Percentiles rank a stretch among this genome's conserved stretches.
phyloP scores from a whole-genome alignment of 2,888 invertebrate genomes.

The Pasiphila rectangulata region DNA sequence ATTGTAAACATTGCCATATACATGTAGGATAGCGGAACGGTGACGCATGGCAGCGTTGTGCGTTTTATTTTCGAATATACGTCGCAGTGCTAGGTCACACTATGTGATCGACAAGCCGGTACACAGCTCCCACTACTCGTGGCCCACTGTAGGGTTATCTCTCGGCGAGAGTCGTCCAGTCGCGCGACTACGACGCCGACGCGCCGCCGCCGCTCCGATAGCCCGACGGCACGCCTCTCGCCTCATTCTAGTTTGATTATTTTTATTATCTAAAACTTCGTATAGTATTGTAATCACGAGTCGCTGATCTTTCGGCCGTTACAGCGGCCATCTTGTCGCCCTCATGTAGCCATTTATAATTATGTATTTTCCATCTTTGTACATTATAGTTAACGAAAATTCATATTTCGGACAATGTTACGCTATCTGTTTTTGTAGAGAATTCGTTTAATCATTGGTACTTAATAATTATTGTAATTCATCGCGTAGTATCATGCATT shows the following conservation, averaged over 20 bases:
- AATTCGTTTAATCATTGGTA: slow-evolving; percentile 72
- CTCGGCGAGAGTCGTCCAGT: slow-evolving; percentile 19
- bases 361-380: slow-evolving; percentile 60
- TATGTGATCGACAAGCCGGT: slow-evolving; percentile 8
- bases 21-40: slow-evolving; percentile 7
- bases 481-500: slow-evolving; percentile 77
- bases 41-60: slow-evolving; percentile 7
- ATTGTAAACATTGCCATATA: slow-evolving; percentile 22
- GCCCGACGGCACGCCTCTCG: slow-evolving; percentile 19
- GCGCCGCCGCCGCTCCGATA: slow-evolving; percentile 1
- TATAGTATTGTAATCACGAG: slow-evolving; percentile 47
- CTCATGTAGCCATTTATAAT: slow-evolving; percentile 40
- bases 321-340: slow-evolving; percentile 36
- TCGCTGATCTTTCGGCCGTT: slow-evolving; percentile 39
- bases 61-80: not conserved
- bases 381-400: slow-evolving; percentile 54
- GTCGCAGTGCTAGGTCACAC: not conserved
- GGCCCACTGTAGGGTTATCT: slow-evolving; percentile 19
- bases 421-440: slow-evolving; percentile 68
- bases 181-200: no score
- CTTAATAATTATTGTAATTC: slow-evolving; percentile 75
- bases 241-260: slow-evolving; percentile 54
- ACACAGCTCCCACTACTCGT: slow-evolving; percentile 9
- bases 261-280: slow-evolving; percentile 74
- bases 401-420: slow-evolving; percentile 53